Percentiles rank a stretch among this genome's conserved stretches.
phyloP scores from a whole-genome alignment of 2,797 vertebrate species.

The Choloepus didactylus region DNA sequence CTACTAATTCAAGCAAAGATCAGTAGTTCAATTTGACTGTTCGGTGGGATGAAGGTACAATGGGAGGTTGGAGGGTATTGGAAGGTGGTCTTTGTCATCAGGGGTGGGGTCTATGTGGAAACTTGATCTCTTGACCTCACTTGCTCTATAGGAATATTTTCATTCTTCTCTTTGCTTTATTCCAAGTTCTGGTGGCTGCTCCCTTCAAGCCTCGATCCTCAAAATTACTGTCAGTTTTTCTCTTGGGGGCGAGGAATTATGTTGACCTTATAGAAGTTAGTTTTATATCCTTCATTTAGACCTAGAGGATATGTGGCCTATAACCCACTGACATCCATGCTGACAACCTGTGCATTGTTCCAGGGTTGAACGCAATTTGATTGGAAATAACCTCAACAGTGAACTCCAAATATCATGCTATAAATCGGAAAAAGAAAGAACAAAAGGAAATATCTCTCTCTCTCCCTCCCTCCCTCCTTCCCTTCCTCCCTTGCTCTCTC shows the following conservation, averaged over 20 bases:
- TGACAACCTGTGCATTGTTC: constrained; percentile 29
- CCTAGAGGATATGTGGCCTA: not conserved
- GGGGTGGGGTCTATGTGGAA: not conserved
- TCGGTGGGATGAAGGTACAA: rapidly evolving
- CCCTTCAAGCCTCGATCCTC: not conserved
- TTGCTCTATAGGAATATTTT: not conserved
- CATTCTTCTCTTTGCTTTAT: constrained; percentile 31
- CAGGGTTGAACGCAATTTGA: constrained; percentile 53
- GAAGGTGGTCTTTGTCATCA: rapidly evolving
- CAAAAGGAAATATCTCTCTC: not conserved
- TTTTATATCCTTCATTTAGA: constrained; percentile 67
- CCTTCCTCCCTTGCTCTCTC: too few relatives aligned
- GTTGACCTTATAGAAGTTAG: constrained; percentile 36
- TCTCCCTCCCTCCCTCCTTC: not conserved
- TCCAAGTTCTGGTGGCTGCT: not conserved
- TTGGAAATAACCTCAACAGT: constrained; percentile 49
- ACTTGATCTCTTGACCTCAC: not conserved
- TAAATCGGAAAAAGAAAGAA: constrained; percentile 48
- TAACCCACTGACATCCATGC: not conserved
- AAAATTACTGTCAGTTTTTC: constrained; percentile 52
- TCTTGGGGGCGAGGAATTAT: not conserved
- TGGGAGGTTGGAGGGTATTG: rapidly evolving
- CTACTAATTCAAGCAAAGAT: not conserved
- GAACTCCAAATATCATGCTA: constrained; percentile 60
- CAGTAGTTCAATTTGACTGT: not conserved